Conservation (phyloP, 2,113 vertebrate genomes). For the Notothenia coriiceps region DNA sequence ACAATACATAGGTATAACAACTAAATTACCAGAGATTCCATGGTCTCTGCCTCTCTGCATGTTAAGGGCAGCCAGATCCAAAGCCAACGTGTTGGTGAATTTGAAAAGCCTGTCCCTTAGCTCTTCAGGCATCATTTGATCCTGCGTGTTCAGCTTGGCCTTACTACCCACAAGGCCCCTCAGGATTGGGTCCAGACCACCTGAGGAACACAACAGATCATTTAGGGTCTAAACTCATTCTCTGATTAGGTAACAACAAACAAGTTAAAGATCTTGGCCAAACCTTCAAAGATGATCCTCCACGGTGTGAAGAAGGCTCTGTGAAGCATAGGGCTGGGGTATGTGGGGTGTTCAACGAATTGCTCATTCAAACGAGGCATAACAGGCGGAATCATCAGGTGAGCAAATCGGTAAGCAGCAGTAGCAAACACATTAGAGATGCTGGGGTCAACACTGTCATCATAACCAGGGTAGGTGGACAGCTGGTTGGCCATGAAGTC, state of each 20-base stretch:
- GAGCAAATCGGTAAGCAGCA: constrained; percentile 89
- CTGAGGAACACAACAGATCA: constrained; percentile 60
- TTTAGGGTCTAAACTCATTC: neutral
- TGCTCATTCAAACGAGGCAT: constrained; percentile 84
- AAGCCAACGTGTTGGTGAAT: constrained; percentile 59
- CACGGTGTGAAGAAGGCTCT: constrained; percentile 86
- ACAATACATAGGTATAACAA: neutral
- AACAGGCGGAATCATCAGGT: constrained; percentile 86
- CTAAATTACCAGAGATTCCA: constrained; percentile 83
- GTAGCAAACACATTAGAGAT: constrained; percentile 90
- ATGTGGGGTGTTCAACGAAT: constrained; percentile 69
- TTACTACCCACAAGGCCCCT: constrained; percentile 81
- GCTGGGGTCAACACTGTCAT: constrained; percentile 83
- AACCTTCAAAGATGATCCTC: constrained; percentile 89
- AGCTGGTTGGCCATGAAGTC: constrained; percentile 59
- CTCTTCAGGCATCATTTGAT: constrained; percentile 84
- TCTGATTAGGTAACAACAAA: neutral
- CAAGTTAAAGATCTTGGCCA: neutral
- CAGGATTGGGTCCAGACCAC: constrained; percentile 87
- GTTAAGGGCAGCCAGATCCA: constrained; percentile 87
- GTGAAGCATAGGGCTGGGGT: constrained; percentile 81
- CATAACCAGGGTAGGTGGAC: constrained; percentile 82
- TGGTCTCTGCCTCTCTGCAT: constrained; percentile 89
- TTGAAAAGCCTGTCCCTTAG: constrained; percentile 86
- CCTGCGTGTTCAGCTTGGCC: constrained; percentile 87